A percentile compares a stretch with the other conserved stretches of the same genome.
Conservation (phyloP, 1,140 invertebrate genomes). For the Penaeus indicus region DNA sequence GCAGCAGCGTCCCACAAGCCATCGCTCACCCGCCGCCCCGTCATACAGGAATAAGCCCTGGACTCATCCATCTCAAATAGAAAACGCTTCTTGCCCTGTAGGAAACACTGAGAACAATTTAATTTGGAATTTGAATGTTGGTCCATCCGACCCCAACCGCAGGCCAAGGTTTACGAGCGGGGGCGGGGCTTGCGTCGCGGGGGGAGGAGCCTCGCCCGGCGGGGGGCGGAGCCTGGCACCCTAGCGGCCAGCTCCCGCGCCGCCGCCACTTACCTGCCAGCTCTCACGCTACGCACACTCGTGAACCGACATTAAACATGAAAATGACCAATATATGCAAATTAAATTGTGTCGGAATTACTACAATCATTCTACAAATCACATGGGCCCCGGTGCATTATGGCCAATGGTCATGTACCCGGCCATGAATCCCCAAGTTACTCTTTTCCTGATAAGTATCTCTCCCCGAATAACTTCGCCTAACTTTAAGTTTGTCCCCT, state of each 20-base stretch:
- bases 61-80: not conserved
- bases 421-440: too few relatives aligned
- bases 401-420: too few relatives aligned
- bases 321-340: not conserved
- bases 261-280: not conserved
- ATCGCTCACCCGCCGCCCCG: too few relatives aligned
- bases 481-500: not conserved
- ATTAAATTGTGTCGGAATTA: not conserved
- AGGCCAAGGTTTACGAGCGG: constrained; percentile 43
- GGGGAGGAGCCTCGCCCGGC: constrained; percentile 11
- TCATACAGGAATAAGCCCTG: too few relatives aligned
- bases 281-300: too few relatives aligned
- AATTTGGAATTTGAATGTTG: constrained; percentile 55
- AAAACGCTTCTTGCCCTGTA: constrained; percentile 9
- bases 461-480: not conserved
- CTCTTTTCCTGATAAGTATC: not conserved
- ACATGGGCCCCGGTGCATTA: constrained; percentile 3
- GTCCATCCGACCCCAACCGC: constrained; percentile 24
- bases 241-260: not conserved
- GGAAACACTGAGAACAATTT: constrained; percentile 26
- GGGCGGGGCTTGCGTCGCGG: not conserved
- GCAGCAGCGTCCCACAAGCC: too few relatives aligned
- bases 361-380: not conserved
- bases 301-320: too few relatives aligned
- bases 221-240: not conserved